Conservation (phyloP, 2,797 vertebrate genomes). For the Limosa lapponica region DNA sequence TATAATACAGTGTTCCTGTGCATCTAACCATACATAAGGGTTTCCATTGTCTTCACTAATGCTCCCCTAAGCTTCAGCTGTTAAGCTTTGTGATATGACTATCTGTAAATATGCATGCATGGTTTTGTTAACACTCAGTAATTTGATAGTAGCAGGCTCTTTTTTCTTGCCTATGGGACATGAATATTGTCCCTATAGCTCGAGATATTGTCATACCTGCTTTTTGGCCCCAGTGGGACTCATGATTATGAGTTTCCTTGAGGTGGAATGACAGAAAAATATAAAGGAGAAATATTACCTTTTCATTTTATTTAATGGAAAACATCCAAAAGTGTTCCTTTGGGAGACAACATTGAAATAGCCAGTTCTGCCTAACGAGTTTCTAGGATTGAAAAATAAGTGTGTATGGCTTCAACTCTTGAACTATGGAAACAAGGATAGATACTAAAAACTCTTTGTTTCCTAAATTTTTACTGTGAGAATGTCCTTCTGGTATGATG, state of each 20-base stretch:
- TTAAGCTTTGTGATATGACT: neutral
- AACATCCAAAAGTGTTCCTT: neutral
- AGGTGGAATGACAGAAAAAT: neutral
- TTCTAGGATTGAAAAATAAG: neutral
- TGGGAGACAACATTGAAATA: neutral
- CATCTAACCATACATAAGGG: neutral
- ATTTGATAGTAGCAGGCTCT: neutral
- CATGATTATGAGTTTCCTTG: neutral
- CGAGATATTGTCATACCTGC: neutral
- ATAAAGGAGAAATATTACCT: conserved; percentile 1
- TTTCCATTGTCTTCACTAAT: neutral
- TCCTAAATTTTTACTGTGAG: neutral
- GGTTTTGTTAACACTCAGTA: neutral
- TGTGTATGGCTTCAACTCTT: neutral
- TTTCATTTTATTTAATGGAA: conserved; percentile 10
- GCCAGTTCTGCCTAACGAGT: neutral
- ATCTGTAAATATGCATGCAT: neutral
- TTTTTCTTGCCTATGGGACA: neutral
- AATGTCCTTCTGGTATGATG: neutral
- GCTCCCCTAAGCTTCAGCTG: neutral
- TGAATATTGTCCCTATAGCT: neutral
- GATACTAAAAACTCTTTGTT: neutral
- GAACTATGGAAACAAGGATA: neutral
- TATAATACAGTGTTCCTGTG: neutral
- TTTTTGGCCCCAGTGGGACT: neutral